A percentile compares a stretch with the other conserved stretches of the same genome.
Conservation (phyloP, 2,113 vertebrate genomes). For the Epinephelus cyanopodus region DNA sequence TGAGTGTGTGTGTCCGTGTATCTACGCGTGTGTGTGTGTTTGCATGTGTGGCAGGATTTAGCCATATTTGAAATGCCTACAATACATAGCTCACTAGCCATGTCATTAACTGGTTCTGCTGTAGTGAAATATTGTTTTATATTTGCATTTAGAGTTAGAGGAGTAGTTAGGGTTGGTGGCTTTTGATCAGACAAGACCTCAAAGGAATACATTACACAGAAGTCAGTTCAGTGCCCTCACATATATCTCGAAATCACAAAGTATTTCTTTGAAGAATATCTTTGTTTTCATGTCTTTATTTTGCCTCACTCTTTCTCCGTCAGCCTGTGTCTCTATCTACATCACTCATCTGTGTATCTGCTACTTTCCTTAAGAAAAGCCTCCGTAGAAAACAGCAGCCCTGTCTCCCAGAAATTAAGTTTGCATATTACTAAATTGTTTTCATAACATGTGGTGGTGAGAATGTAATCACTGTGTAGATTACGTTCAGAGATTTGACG, state of each 20-base stretch:
- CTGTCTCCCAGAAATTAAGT: no score
- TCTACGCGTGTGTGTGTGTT: not conserved
- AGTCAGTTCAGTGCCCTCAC: not conserved
- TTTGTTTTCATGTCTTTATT: not conserved
- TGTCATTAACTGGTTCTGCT: not conserved
- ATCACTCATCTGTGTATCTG: not conserved
- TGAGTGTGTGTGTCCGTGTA: not conserved
- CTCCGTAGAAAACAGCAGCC: constrained; percentile 15
- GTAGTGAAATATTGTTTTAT: not conserved
- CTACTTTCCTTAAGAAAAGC: constrained; percentile 5
- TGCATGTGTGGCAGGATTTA: constrained; percentile 8
- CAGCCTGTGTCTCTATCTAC: not conserved
- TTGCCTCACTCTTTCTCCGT: no score
- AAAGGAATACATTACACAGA: not conserved
- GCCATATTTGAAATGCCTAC: not conserved
- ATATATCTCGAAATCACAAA: not conserved
- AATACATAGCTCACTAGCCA: not conserved
- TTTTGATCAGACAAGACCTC: not conserved
- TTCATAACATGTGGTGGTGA: no score
- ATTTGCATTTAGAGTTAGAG: not conserved
- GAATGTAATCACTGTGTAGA: no score
- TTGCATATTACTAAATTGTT: no score
- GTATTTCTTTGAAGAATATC: not conserved
- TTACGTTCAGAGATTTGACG: no score
- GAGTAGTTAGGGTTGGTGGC: not conserved